Conservation (phyloP, 2,797 vertebrate genomes). For the Xerus rutilus region DNA sequence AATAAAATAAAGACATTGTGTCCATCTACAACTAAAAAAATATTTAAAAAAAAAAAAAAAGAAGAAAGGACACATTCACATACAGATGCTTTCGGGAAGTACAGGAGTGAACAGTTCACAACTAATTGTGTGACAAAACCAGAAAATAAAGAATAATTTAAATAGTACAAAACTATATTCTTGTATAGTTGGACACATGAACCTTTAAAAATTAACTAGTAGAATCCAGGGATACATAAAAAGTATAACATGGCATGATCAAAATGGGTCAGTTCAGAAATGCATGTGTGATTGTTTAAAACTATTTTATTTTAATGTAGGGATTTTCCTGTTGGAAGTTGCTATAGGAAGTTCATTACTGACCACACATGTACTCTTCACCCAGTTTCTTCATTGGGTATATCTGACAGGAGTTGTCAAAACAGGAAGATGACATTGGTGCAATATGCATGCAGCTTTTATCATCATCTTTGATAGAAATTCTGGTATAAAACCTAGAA, state of each 20-base stretch:
- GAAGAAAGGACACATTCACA: neutral
- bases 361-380: accelerated
- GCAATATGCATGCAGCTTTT: neutral
- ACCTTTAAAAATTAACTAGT: neutral
- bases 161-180: neutral
- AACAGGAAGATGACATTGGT: neutral
- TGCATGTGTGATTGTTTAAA: neutral
- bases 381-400: too few species aligned
- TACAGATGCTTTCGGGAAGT: neutral
- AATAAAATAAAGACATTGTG: too few species aligned
- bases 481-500: neutral
- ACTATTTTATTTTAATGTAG: neutral
- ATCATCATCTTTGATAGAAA: neutral
- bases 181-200: neutral
- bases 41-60: too few species aligned
- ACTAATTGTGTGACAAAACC: neutral
- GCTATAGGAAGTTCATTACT: too few species aligned
- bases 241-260: neutral
- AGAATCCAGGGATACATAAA: neutral
- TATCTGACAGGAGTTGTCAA: neutral
- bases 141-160: neutral
- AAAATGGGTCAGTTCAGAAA: neutral
- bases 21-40: too few species aligned
- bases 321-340: neutral
- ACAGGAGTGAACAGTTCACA: neutral